A percentile compares a stretch with the other conserved stretches of the same genome.
These are phyloP conservation scores for Melanostigma gelatinosum DNA, from an alignment of 2,113 vertebrate genomes.

Conservation along the genomic window DNA sequence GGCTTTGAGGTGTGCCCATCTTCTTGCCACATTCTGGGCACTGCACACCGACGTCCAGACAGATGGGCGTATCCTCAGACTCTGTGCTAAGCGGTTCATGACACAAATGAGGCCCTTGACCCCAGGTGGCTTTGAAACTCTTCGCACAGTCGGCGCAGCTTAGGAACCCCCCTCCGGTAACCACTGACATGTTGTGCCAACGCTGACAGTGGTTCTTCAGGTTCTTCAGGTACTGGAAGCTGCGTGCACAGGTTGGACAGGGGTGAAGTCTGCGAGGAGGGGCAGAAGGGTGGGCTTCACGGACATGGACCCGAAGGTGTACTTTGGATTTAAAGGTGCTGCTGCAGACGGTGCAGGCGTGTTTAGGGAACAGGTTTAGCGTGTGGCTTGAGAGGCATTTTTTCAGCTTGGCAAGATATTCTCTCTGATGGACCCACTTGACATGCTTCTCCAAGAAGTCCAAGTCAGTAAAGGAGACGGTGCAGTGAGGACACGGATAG, in stretches of 20 bases:
- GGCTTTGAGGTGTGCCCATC: conserved; percentile 76
- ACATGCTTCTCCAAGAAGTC: conserved; percentile 84
- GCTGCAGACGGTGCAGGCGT: conserved; percentile 80
- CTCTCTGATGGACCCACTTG: conserved; percentile 84
- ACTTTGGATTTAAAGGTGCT: conserved; percentile 81
- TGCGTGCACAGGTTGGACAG: conserved; percentile 86
- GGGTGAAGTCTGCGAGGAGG: conserved; percentile 79
- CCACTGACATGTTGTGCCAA: conserved; percentile 83
- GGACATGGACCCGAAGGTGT: conserved; percentile 77
- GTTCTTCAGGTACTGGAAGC: conserved; percentile 88
- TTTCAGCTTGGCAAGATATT: conserved; percentile 80
- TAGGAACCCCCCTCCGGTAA: conserved; percentile 81
- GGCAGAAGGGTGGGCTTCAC: conserved; percentile 75
- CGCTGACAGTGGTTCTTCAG: conserved; percentile 86
- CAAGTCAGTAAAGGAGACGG: conserved; percentile 80
- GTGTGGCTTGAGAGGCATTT: conserved; percentile 67
- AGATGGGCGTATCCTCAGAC: conserved; percentile 77
- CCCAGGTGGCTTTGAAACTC: conserved; percentile 85
- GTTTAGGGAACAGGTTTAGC: conserved; percentile 70
- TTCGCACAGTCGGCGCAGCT: conserved; percentile 85
- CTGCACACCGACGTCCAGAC: conserved; percentile 82
- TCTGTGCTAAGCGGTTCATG: conserved; percentile 70
- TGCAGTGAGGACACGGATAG: conserved; percentile 82
- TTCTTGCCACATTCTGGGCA: conserved; percentile 81
- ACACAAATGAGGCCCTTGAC: conserved; percentile 85